Conservation (phyloP, 2,113 vertebrate genomes). For the Megatriorchis doriae region DNA sequence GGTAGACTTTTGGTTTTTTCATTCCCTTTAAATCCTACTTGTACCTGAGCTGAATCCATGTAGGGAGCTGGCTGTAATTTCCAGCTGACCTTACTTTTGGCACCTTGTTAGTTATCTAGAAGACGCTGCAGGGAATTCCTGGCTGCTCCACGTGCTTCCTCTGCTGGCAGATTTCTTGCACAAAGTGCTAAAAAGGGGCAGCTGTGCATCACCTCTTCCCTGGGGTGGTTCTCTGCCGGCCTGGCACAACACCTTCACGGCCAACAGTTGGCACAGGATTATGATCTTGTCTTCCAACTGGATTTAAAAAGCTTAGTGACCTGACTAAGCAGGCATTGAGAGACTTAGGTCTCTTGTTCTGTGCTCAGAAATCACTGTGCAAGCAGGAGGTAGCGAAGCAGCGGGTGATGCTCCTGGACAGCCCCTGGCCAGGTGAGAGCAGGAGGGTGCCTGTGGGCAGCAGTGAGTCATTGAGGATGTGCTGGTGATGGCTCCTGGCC, state of each 20-base stretch:
- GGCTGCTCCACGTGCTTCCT: background rate
- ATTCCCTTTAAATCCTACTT: background rate
- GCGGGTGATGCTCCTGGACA: background rate
- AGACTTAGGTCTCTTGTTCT: background rate
- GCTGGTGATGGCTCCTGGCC: background rate
- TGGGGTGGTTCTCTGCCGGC: background rate
- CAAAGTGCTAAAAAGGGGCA: background rate
- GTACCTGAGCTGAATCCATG: background rate
- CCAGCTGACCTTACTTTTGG: conserved; percentile 43
- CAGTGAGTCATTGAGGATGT: background rate
- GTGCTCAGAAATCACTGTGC: background rate
- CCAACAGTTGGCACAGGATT: background rate
- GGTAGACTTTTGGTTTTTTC: background rate
- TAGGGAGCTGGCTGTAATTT: conserved; percentile 18
- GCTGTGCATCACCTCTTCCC: conserved; percentile 1
- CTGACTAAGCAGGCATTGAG: background rate
- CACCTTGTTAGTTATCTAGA: background rate
- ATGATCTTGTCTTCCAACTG: background rate
- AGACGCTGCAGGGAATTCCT: background rate
- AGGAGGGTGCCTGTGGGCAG: background rate
- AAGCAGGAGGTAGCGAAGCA: background rate
- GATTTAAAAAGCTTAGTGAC: background rate
- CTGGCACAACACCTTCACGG: background rate
- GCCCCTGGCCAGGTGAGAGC: background rate
- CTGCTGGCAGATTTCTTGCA: background rate